phyloP scores from a whole-genome alignment of 2,113 vertebrate species.

The Trichomycterus rosablanca region DNA sequence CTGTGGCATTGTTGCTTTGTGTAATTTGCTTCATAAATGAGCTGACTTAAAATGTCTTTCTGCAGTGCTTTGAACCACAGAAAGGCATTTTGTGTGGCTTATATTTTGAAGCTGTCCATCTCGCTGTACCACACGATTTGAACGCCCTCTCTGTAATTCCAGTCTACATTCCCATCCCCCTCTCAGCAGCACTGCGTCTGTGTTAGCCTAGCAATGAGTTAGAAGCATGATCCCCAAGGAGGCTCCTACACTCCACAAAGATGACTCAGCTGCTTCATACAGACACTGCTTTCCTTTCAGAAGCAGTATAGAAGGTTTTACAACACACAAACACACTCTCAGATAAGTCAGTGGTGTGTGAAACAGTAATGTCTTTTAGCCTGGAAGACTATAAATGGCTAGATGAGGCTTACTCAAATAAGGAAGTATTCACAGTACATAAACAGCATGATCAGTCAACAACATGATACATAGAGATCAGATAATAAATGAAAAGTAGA shows the following conservation, averaged over 20 bases:
- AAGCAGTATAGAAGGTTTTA: not conserved
- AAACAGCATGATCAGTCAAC: not conserved
- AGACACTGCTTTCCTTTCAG: constrained; percentile 6
- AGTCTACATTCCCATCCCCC: constrained; percentile 16
- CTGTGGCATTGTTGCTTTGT: too few relatives aligned
- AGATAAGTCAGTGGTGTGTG: not conserved
- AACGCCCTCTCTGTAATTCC: not conserved
- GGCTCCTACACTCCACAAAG: not conserved
- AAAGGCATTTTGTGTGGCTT: not conserved
- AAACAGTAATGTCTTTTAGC: not conserved
- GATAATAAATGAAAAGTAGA: not conserved
- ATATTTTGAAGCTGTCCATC: constrained; percentile 1
- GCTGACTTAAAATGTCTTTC: too few relatives aligned
- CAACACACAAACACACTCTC: not conserved
- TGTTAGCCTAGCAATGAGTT: constrained; percentile 16
- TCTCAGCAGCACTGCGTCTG: not conserved
- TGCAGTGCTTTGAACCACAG: not conserved
- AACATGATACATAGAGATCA: not conserved
- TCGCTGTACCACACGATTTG: too few relatives aligned
- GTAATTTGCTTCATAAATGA: too few relatives aligned
- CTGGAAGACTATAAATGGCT: not conserved
- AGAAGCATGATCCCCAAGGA: not conserved
- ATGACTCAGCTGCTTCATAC: constrained; percentile 30
- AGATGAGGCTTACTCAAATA: not conserved
- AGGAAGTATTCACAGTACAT: too few relatives aligned